Evolutionary conservation across 2,888 invertebrate species (phyloP).

Genomic region (Hybos culiciformis): DNA sequence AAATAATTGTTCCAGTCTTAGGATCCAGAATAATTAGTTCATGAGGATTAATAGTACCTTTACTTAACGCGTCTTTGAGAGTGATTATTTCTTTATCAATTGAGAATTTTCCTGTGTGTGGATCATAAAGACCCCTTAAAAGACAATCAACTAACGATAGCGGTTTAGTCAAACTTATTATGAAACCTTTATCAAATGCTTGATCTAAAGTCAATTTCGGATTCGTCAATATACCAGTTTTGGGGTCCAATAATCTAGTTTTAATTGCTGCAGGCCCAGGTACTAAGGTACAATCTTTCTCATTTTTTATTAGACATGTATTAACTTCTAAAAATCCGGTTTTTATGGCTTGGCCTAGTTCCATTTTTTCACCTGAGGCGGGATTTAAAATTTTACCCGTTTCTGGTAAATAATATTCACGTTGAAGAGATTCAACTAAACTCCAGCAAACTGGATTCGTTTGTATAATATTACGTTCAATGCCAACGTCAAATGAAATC

Average conservation of each 20-base stretch:
- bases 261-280: conserved; percentile 56
- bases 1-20: conserved; percentile 62
- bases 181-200: conserved; percentile 67
- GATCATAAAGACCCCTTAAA: conserved; percentile 65
- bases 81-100: conserved; percentile 56
- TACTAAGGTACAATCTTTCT: conserved; percentile 49
- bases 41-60: conserved; percentile 61
- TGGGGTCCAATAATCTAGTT: conserved; percentile 53
- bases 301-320: conserved; percentile 59
- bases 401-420: conserved; percentile 62
- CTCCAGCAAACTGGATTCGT: conserved; percentile 58
- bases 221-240: conserved; percentile 52
- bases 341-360: conserved; percentile 61
- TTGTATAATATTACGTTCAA: conserved; percentile 53
- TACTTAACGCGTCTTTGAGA: conserved; percentile 50
- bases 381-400: conserved; percentile 66
- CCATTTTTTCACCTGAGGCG: conserved; percentile 55
- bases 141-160: conserved; percentile 73
- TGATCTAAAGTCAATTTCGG: conserved; percentile 61
- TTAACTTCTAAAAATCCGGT: conserved; percentile 57
- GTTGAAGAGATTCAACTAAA: conserved; percentile 57
- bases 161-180: conserved; percentile 64
- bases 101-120: conserved; percentile 54
- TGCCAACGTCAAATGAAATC: conserved; percentile 55
- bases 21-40: conserved; percentile 70